Percentiles rank a stretch among this genome's conserved stretches.
Evolutionary conservation across 2,888 invertebrate genomes (phyloP).

Genomic region (Omphaloscelis lunosa): DNA sequence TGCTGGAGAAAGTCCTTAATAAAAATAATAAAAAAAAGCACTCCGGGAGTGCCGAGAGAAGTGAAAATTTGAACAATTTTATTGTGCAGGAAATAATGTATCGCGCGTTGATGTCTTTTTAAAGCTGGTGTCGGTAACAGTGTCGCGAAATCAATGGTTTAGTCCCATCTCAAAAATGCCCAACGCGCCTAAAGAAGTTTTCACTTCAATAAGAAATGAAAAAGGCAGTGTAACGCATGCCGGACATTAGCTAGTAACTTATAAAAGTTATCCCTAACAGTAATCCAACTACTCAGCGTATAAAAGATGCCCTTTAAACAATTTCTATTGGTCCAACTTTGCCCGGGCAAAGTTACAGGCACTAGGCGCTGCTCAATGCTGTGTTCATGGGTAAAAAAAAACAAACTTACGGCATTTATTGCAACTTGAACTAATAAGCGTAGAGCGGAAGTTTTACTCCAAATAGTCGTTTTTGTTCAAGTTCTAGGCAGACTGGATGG

Average conservation of each 20-base stretch:
- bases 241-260: not conserved
- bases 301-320: conserved; percentile 29
- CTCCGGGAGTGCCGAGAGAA: too few relatives aligned
- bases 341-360: conserved; percentile 29
- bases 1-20: too few relatives aligned
- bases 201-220: too few relatives aligned
- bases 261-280: not conserved
- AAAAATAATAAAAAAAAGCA: too few relatives aligned
- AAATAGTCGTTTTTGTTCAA: conserved; percentile 1
- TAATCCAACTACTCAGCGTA: not conserved
- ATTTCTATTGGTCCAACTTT: conserved; percentile 24
- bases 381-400: conserved; percentile 17
- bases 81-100: too few relatives aligned
- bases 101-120: too few relatives aligned
- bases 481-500: not conserved
- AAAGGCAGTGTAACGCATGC: too few relatives aligned
- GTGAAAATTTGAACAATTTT: too few relatives aligned
- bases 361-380: conserved; percentile 18
- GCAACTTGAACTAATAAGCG: conserved; percentile 29
- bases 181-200: too few relatives aligned
- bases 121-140: too few relatives aligned
- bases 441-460: not conserved
- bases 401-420: conserved; percentile 28
- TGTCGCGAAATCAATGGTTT: too few relatives aligned
- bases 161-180: too few relatives aligned